phyloP scores from a whole-genome alignment of 2,888 invertebrate species.

The Nebria brevicollis region DNA sequence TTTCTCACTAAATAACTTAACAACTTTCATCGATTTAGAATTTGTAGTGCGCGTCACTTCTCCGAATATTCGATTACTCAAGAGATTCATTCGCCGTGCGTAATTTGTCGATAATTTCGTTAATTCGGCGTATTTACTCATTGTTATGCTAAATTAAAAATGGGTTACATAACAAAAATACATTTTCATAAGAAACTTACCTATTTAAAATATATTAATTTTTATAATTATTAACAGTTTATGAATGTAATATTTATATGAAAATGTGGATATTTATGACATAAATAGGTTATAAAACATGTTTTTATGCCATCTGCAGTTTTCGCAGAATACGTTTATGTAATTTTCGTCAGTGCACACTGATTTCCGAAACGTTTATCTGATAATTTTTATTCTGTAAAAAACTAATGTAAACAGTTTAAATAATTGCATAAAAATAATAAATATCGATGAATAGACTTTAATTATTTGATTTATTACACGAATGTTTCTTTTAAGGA shows the following conservation, averaged over 20 bases:
- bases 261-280: slow-evolving; percentile 31
- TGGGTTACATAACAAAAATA: too few relatives aligned
- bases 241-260: slow-evolving; percentile 4
- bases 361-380: too few relatives aligned
- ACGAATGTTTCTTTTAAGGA: too few relatives aligned
- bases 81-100: slow-evolving; percentile 83
- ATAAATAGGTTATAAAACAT: neutral
- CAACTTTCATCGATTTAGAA: slow-evolving; percentile 80
- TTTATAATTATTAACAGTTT: neutral
- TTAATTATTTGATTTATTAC: too few relatives aligned
- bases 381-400: too few relatives aligned
- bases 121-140: slow-evolving; percentile 75
- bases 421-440: too few relatives aligned
- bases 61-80: slow-evolving; percentile 89
- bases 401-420: too few relatives aligned
- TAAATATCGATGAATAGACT: too few relatives aligned
- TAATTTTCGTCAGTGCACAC: too few relatives aligned
- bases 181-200: neutral
- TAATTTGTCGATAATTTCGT: slow-evolving; percentile 80
- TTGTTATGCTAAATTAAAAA: slow-evolving; percentile 51
- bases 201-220: neutral
- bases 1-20: slow-evolving; percentile 78
- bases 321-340: too few relatives aligned
- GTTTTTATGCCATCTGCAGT: neutral
- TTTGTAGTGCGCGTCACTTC: slow-evolving; percentile 84